phyloP scores from a whole-genome alignment of 2,888 invertebrate genomes.

The Ophion slaviceki region DNA sequence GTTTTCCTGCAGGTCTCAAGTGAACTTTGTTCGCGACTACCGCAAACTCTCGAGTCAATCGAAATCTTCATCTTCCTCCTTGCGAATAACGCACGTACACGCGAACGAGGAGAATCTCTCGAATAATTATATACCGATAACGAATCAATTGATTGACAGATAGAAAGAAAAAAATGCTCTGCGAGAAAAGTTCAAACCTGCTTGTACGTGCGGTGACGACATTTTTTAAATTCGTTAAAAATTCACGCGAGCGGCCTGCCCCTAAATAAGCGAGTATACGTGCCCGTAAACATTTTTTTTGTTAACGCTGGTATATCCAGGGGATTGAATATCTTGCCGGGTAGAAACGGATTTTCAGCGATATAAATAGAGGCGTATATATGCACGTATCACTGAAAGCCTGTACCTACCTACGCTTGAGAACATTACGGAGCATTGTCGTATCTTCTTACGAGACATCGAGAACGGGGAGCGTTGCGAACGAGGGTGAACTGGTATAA shows the following conservation, averaged over 20 bases:
- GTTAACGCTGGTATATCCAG: constrained; percentile 23
- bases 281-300: constrained; percentile 44
- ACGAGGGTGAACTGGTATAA: constrained; percentile 39
- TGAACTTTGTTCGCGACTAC: constrained; percentile 12
- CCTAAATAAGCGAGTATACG: constrained; percentile 28
- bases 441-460: constrained; percentile 52
- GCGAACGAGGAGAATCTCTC: too few relatives aligned
- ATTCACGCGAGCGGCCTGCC: constrained; percentile 1
- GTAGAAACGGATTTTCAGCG: constrained; percentile 26
- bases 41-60: constrained; percentile 3
- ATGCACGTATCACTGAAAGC: constrained; percentile 31
- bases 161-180: too few relatives aligned
- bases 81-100: neutral
- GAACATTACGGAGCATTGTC: constrained; percentile 50
- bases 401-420: constrained; percentile 26
- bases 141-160: too few relatives aligned
- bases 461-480: constrained; percentile 22
- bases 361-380: constrained; percentile 14
- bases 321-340: constrained; percentile 45
- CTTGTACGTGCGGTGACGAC: too few relatives aligned
- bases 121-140: too few relatives aligned
- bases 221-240: constrained; percentile 15
- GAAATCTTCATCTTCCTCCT: neutral
- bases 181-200: too few relatives aligned
- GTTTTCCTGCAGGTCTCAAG: constrained; percentile 9